Evolutionary conservation across 2,113 vertebrate species (phyloP), one percentile per base, ranked within the genome.

Genomic region (Trochalopteron elliotii): DNA sequence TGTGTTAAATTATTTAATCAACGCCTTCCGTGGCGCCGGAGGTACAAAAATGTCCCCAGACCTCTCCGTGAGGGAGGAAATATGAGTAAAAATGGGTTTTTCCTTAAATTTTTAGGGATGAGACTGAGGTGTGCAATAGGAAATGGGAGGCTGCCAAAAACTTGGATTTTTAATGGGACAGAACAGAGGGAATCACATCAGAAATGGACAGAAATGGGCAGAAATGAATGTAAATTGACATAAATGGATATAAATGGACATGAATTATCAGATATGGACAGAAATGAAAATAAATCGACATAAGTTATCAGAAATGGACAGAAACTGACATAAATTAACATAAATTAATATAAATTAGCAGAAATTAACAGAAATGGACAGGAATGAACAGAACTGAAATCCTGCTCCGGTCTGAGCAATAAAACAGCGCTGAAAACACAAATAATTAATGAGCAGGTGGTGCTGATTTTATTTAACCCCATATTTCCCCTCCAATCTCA

Each of bases 121-220:
- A 44, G 39, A 5, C 9, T 1, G 20, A 33, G 27, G 4, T 9
- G 18, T 24, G 50, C 15, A 5, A 49, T 4, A 23, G 10, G 42
- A 33, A 45, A 33, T 13, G n/a, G 25, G 81, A 63, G 16, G n/a
- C 5, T 31, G 44, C n/a, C 12, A 39, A 60, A 76, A 31, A 19
- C 2, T 7, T 39, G 15, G 42, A 15, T 49, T 59, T 59, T 31
- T 23, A 8, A 10, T 31, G 30, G 21, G 15, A 2, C 31, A 0
- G 4, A 22, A 15, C 11, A 9, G 27, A 47, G 42, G 55, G 15
- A 45, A 75, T 37, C n/a, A 12, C 11, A 30, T 30, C 25, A 45
- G 11, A 30, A 57, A 45, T 35, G 12, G 17, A 27, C 13, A 33
- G 6, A 31, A 42, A 40, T 30, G 7, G 7, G 5, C 27, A 39